Conservation (phyloP, 2,888 invertebrate species). For the Monochamus alternatus region DNA sequence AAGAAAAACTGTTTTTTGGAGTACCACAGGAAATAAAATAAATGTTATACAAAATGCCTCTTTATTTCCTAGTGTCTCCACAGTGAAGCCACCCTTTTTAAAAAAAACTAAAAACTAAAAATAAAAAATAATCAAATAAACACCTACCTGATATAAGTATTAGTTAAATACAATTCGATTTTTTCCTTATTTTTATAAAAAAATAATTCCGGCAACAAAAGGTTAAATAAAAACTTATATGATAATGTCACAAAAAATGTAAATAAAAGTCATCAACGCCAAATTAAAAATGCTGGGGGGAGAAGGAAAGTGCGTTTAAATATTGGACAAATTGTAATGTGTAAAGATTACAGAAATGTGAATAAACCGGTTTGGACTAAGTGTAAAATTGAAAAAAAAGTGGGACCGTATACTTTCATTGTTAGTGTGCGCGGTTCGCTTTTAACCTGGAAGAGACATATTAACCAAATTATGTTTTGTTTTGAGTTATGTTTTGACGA, state of each 20-base stretch:
- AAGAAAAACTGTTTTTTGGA: too few relatives aligned
- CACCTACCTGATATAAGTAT: too few relatives aligned
- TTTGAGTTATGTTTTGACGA: neutral
- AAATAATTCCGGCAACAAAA: too few relatives aligned
- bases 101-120: too few relatives aligned
- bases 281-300: conserved; percentile 10
- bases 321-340: conserved; percentile 12
- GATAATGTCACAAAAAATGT: neutral
- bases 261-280: neutral
- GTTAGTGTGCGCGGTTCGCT: neutral
- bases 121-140: too few relatives aligned
- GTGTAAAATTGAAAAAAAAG: neutral
- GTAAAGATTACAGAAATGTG: neutral
- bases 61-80: too few relatives aligned
- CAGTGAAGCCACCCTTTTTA: too few relatives aligned
- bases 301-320: neutral
- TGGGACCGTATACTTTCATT: conserved; percentile 3
- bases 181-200: too few relatives aligned
- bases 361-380: neutral
- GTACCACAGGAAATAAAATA: too few relatives aligned
- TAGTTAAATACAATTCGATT: too few relatives aligned
- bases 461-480: conserved; percentile 5
- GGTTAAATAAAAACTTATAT: conserved; percentile 4
- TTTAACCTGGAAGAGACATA: conserved; percentile 3
- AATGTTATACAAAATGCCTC: too few relatives aligned